Evolutionary conservation across 2,797 vertebrate species (phyloP).

Genomic region (Notolabrus celidotus): DNA sequence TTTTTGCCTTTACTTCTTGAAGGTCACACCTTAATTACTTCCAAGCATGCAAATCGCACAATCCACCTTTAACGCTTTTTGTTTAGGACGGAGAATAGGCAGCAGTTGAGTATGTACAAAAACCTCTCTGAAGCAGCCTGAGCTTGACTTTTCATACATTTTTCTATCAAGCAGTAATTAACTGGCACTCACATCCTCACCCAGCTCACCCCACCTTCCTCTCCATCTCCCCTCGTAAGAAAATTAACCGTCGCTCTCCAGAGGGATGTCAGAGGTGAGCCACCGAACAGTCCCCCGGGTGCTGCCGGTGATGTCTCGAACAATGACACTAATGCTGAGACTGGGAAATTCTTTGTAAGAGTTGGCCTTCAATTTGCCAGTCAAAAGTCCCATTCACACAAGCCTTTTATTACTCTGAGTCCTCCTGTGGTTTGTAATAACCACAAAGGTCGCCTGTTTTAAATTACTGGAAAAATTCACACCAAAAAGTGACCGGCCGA

Average conservation of each 20-base stretch:
- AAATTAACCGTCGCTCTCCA: constrained; percentile 15
- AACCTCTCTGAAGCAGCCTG: not conserved
- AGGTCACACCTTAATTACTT: constrained; percentile 85
- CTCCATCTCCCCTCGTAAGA: not conserved
- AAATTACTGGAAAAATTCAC: constrained; percentile 10
- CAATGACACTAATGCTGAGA: constrained; percentile 32
- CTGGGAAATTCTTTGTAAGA: constrained; percentile 30
- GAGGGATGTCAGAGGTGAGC: constrained; percentile 36
- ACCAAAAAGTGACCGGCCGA: constrained; percentile 13
- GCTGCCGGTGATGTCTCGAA: constrained; percentile 22
- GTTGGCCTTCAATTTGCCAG: constrained; percentile 43
- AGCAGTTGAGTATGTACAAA: constrained; percentile 21
- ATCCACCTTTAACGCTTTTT: constrained; percentile 53
- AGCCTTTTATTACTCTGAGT: constrained; percentile 22
- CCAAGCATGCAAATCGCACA: constrained; percentile 83
- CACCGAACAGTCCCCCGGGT: not conserved
- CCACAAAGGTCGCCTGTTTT: constrained; percentile 26
- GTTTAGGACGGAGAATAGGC: constrained; percentile 32
- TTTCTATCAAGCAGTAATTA: constrained; percentile 11
- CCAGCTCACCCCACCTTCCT: not conserved
- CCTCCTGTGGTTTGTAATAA: constrained; percentile 41
- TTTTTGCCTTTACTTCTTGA: constrained; percentile 78
- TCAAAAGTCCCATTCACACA: constrained; percentile 32
- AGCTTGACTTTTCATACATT: not conserved
- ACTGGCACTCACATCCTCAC: not conserved